Base-by-base conservation (phyloP, 2,113 vertebrate species). In the Atherinomorus stipes region DNA sequence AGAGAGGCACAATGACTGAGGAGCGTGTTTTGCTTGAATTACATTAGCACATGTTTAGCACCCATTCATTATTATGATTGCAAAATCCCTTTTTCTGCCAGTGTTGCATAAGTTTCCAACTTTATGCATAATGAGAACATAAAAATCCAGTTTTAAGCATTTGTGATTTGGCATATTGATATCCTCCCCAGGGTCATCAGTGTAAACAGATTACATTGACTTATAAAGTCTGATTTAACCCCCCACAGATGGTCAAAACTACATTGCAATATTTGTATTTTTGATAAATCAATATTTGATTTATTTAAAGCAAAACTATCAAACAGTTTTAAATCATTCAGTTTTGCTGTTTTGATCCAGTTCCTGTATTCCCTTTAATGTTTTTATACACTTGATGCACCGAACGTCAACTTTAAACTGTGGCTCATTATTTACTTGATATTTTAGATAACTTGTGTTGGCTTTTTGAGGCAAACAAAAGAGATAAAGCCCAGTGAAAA, bases 61-160 rank as follows among this genome's bases (percentile, higher is more conserved):
- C 2, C 16, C 44, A 45, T 6, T 4, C 26, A n/a, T 0, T n/a
- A 22, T 4, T 28, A 31, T 13, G 34, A 50, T 78, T 87, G 73
- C 76, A 56, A 77, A 87, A 85, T 60, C 21, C 7, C 7, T 13
- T 28, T 42, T 4, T 7, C 13, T 6, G 1, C 3, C 7, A 26
- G 31, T 73, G 58, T 85, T 81, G 49, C 76, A 74, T 11, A 85
- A 75, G 40, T 18, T 67, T 52, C 56, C 12, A 73, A 52, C 62
- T 54, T 65, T 69, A 45, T 7, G 9, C 31, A 64, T 60, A 18
- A 38, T 54, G 13, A 64, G 3, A 37, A 28, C 40, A 34, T 25
- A 37, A 69, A 2, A 42, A 53, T 21, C 73, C 62, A 76, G 67
- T 80, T 84, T 71, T 57, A 57, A 28, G 64, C 18, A 4, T 64